A percentile compares a stretch with the other conserved stretches of the same genome.
Conservation (phyloP, 1,140 invertebrate genomes). For the Holcopasites calliopsidis region DNA sequence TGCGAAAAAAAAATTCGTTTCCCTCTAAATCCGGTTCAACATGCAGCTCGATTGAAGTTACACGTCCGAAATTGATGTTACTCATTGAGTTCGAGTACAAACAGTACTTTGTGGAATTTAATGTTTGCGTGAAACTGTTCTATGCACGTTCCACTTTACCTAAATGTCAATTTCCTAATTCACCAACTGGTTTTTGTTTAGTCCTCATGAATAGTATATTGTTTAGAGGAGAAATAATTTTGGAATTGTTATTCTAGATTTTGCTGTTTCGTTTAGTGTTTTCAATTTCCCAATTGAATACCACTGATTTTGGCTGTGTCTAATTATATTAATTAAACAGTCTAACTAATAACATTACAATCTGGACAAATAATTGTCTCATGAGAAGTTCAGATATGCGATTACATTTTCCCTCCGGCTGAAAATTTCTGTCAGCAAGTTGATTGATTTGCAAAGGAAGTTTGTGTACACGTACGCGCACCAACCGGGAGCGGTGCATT, state of each 20-base stretch:
- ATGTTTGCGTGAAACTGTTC: neutral
- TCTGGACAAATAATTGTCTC: too few species aligned
- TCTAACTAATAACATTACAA: too few species aligned
- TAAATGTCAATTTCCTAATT: neutral
- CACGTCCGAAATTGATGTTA: slow-evolving; percentile 6
- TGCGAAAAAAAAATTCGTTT: neutral
- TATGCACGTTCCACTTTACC: neutral
- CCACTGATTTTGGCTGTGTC: too few species aligned
- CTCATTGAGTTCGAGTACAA: neutral
- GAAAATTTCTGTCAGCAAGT: neutral
- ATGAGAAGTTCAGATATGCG: too few species aligned
- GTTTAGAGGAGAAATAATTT: too few species aligned
- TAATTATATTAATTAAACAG: too few species aligned
- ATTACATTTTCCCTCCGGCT: neutral
- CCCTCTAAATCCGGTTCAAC: neutral
- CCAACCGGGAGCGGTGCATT: neutral
- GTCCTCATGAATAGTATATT: too few species aligned
- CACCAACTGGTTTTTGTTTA: neutral
- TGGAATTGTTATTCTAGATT: too few species aligned
- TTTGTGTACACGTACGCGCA: neutral
- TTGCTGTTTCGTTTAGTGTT: too few species aligned
- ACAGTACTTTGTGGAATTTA: too few species aligned
- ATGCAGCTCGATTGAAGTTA: neutral
- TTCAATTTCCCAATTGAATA: too few species aligned
- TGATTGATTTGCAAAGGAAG: neutral